Conservation (phyloP, 37 sponge, comb jelly and placozoan species). For the Agelas oroides region DNA sequence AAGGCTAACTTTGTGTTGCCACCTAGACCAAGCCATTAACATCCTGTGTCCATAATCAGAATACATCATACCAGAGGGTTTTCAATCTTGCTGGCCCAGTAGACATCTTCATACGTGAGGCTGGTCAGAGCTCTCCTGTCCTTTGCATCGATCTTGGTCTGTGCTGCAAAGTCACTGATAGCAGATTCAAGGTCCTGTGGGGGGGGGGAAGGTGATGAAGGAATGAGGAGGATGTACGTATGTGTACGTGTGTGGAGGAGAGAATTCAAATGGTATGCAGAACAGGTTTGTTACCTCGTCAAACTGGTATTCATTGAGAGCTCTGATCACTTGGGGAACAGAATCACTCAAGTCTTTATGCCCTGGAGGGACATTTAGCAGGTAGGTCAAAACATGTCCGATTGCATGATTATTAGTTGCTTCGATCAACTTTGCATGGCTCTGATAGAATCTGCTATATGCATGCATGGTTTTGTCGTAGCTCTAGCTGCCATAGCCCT, state of each 20-base stretch:
- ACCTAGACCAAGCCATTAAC: no score
- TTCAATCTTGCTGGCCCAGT: conserved; percentile 66
- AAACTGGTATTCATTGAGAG: conserved; percentile 35
- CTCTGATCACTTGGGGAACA: conserved; percentile 26
- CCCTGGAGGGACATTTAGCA: not conserved
- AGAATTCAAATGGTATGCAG: no score
- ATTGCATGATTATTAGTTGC: no score
- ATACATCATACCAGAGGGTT: conserved; percentile 78
- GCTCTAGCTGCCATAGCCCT: not conserved
- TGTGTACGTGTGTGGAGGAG: not conserved
- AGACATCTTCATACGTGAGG: conserved; percentile 77
- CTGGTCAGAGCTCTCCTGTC: conserved; percentile 15
- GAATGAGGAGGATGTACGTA: no score
- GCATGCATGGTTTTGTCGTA: no score
- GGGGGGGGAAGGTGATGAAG: not conserved
- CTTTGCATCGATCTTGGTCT: conserved; percentile 27
- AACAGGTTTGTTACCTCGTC: no score
- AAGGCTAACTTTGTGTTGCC: no score
- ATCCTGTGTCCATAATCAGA: no score
- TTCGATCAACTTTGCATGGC: no score
- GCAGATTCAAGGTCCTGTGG: conserved; percentile 45
- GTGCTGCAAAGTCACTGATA: conserved; percentile 25
- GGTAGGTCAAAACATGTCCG: not conserved
- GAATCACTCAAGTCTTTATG: conserved; percentile 52
- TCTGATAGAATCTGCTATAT: no score